Evolutionary conservation across 37 sponge, comb jelly and placozoan genomes (phyloP), one percentile per base, ranked within the genome.

Genomic region (Mnemiopsis leidyi): DNA sequence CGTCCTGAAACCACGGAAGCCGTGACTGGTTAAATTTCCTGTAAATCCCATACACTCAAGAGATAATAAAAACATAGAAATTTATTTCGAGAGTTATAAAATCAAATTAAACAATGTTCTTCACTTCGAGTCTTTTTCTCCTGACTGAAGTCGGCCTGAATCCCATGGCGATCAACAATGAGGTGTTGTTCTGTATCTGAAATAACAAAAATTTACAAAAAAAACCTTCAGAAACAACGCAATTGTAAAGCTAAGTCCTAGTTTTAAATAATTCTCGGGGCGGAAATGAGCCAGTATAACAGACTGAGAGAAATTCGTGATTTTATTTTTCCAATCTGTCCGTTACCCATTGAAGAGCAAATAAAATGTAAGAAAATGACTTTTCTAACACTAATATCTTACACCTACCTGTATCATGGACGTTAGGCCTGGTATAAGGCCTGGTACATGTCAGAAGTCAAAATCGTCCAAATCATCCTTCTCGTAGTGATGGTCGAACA

Each of bases 401-500:
- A n/a, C 18, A 21, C 68, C 68, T 18, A 71, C 35, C 79, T 77
- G 79, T 77, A 16, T 77, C 79, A 77, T 77, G 61, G 61, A 18
- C 18, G 36, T 77, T 34, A 85, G 90, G 90, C 90, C 90, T 28
- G 61, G 90, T 38, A 28, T 85, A 40, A 85, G 90, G 90, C 61
- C 90, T 13, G 13, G 48, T 61, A 23, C 90, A 29, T 38, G 95
- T 94, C 83, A 94, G 94, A 92, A 95, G 83, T 92, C 94, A 69
- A 97, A 97, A 82, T 96, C 98, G 94, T 96, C 95, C 82, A 94
- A 95, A 36, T 96, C 95, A 38, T 94, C 93, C 36, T 96, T 95
- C 39, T 98, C 96, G 76, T 94, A 95, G n/a, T 94, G 35, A 13
- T 95, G 94, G 37, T 90, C 90, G 48, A 85, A 85, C 39, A 85